phyloP scores from a whole-genome alignment of 2,888 invertebrate species.

The Hecatera dysodea region DNA sequence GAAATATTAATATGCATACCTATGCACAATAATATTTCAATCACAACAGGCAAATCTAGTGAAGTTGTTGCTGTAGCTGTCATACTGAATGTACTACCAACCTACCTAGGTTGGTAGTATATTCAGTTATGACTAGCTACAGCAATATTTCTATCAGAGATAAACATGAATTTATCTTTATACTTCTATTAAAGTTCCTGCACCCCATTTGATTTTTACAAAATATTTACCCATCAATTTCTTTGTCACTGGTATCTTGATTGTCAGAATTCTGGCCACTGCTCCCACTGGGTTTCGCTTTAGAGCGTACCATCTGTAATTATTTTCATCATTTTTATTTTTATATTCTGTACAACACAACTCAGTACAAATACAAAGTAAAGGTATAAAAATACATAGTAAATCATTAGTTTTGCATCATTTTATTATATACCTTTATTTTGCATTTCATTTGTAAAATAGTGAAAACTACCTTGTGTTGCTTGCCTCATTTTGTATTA shows the following conservation, averaged over 20 bases:
- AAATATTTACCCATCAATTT: slow-evolving; percentile 88
- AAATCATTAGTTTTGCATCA: not conserved
- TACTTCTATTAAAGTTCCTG: not conserved
- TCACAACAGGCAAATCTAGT: too few species aligned
- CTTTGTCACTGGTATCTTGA: slow-evolving; percentile 84
- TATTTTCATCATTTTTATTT: slow-evolving; percentile 64
- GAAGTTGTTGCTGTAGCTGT: too few species aligned
- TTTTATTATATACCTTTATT: slow-evolving; percentile 21
- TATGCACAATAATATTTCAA: too few species aligned
- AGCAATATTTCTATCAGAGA: not conserved
- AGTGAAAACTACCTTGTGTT: slow-evolving; percentile 47
- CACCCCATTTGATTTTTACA: slow-evolving; percentile 30
- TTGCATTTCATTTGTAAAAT: slow-evolving; percentile 38
- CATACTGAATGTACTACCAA: too few species aligned
- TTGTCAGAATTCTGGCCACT: slow-evolving; percentile 84
- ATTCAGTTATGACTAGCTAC: not conserved
- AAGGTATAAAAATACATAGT: slow-evolving; percentile 15
- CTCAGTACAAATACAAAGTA: slow-evolving; percentile 49
- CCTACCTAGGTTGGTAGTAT: not conserved
- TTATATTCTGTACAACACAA: slow-evolving; percentile 16
- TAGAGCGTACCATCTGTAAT: slow-evolving; percentile 89
- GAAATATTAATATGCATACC: not conserved
- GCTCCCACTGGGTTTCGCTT: slow-evolving; percentile 82
- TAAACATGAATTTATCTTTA: not conserved
- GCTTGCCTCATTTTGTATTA: slow-evolving; percentile 40